A percentile compares a stretch with the other conserved stretches of the same genome.
phyloP scores from a whole-genome alignment of 1,140 invertebrate genomes.

The Artemia franciscana region DNA sequence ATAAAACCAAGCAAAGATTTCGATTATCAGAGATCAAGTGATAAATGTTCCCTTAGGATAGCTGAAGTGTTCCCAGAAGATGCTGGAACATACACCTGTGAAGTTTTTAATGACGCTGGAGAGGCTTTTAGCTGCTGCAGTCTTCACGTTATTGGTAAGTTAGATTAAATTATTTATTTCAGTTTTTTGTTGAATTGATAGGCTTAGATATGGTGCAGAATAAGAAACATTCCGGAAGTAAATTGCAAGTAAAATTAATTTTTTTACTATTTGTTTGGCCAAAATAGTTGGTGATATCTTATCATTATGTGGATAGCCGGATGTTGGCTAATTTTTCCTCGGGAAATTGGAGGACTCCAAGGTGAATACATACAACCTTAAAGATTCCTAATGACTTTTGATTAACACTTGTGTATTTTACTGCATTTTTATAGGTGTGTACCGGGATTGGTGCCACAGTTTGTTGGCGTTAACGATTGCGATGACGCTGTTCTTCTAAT shows the following conservation, averaged over 20 bases:
- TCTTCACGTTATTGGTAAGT: conserved; percentile 43
- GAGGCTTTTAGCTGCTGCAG: conserved; percentile 79
- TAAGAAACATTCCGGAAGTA: background rate
- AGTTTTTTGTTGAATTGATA: background rate
- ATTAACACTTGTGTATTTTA: too few species aligned
- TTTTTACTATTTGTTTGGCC: background rate
- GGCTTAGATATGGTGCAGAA: background rate
- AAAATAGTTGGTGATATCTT: conserved; percentile 3
- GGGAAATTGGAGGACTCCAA: too few species aligned
- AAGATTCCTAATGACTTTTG: too few species aligned
- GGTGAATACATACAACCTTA: too few species aligned
- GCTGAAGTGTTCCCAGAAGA: conserved; percentile 87
- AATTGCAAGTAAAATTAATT: background rate
- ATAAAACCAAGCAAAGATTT: conserved; percentile 92
- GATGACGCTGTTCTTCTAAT: too few species aligned
- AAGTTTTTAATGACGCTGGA: conserved; percentile 81
- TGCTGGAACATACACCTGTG: conserved; percentile 77
- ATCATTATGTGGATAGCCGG: too few species aligned
- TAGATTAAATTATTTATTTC: too few species aligned
- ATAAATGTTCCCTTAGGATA: conserved; percentile 69
- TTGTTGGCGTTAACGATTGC: too few species aligned
- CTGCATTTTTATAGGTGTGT: too few species aligned
- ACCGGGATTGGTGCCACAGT: too few species aligned
- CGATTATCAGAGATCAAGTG: conserved; percentile 67
- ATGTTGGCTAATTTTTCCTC: too few species aligned